Evolutionary conservation across 2,113 vertebrate genomes (phyloP).

Genomic region (Varanus salvator): DNA sequence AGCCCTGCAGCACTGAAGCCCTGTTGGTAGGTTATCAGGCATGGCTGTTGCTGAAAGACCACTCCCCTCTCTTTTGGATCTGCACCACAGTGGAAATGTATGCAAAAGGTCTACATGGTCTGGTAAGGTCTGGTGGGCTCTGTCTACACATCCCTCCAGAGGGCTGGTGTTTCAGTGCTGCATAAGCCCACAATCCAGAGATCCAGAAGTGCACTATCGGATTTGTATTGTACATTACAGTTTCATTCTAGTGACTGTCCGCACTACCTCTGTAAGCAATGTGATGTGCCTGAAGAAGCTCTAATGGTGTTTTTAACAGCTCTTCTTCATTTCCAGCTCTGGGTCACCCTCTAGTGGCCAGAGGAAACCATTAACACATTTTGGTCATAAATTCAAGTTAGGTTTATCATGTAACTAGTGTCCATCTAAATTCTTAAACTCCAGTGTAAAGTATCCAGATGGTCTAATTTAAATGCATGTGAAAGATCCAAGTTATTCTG

Average conservation of each 20-base stretch:
- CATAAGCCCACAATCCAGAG: neutral
- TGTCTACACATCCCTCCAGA: neutral
- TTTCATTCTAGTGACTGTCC: neutral
- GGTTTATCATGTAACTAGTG: neutral
- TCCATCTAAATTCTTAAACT: neutral
- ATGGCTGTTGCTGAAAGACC: neutral
- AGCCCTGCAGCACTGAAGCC: neutral
- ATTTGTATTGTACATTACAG: neutral
- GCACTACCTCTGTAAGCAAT: neutral
- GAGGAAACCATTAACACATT: neutral
- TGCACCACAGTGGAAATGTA: neutral
- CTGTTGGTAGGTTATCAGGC: neutral
- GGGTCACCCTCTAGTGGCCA: slow-evolving; percentile 13
- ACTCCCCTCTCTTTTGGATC: neutral
- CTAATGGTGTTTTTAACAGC: neutral
- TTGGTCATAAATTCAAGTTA: no score
- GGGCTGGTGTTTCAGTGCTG: neutral
- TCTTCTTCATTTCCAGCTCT: slow-evolving; percentile 2
- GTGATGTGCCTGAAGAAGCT: neutral
- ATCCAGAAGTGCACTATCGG: neutral
- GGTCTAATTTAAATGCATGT: neutral
- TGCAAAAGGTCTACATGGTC: neutral
- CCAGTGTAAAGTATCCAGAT: neutral
- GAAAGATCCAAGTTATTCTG: neutral
- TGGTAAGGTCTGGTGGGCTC: neutral